Evolutionary conservation across 2,113 vertebrate species (phyloP).

Genomic region (Columba livia): DNA sequence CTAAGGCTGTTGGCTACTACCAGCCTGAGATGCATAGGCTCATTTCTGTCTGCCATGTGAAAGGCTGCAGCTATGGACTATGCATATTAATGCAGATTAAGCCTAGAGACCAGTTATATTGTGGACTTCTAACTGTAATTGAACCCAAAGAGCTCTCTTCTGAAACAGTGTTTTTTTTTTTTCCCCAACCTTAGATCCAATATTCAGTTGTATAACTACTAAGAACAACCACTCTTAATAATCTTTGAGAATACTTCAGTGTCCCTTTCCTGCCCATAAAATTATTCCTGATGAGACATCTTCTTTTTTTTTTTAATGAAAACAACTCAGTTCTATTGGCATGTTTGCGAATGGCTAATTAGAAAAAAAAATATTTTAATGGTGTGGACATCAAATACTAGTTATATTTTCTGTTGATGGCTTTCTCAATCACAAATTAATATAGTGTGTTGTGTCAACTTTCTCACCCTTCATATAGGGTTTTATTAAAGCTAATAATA

Average conservation of each 20-base stretch:
- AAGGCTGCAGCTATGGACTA: too few species aligned
- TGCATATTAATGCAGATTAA: too few species aligned
- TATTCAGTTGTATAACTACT: too few species aligned
- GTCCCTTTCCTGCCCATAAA: not conserved
- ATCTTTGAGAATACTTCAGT: rapidly evolving
- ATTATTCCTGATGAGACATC: not conserved
- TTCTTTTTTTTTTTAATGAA: not conserved
- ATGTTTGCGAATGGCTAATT: not conserved
- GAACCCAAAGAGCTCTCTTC: rapidly evolving
- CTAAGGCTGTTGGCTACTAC: too few species aligned
- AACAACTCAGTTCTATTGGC: not conserved
- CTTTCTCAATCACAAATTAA: slow-evolving; percentile 2
- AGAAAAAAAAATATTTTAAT: slow-evolving; percentile 67
- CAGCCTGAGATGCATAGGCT: too few species aligned
- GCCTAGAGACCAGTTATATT: too few species aligned
- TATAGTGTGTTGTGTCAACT: not conserved
- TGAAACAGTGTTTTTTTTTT: rapidly evolving
- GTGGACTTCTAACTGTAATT: not conserved
- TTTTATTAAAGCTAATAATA: slow-evolving; percentile 67
- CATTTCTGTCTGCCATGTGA: too few species aligned
- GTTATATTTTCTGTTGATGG: not conserved
- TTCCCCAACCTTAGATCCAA: too few species aligned
- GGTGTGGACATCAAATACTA: not conserved
- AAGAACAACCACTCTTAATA: rapidly evolving
- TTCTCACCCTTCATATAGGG: not conserved